phyloP scores from a whole-genome alignment of 2,113 vertebrate genomes.

The Sminthopsis crassicaudata region DNA sequence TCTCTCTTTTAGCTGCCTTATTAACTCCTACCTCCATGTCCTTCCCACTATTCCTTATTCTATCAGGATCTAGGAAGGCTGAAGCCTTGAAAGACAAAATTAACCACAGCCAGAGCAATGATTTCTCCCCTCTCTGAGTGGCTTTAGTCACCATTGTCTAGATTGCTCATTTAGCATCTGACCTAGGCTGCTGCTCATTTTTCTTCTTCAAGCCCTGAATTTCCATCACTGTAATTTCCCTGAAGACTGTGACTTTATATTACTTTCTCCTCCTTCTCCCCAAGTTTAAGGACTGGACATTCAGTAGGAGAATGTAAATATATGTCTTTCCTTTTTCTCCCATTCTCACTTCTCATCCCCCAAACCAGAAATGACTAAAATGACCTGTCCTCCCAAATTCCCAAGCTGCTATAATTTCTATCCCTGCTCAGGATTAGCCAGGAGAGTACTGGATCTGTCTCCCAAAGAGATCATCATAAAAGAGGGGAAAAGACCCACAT shows the following conservation, averaged over 20 bases:
- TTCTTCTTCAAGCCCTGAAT: neutral
- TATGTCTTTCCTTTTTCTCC: neutral
- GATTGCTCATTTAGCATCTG: neutral
- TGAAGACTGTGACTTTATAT: neutral
- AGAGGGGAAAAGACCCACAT: too few relatives aligned
- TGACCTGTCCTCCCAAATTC: neutral
- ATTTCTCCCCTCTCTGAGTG: neutral
- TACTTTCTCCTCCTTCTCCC: neutral
- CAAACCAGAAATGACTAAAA: neutral
- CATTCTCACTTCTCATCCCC: neutral
- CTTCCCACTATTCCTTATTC: neutral
- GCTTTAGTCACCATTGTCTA: neutral
- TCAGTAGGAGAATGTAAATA: neutral
- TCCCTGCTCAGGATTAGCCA: neutral
- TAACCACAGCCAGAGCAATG: neutral
- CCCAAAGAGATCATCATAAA: too few relatives aligned
- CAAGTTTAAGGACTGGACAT: neutral
- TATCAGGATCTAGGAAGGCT: neutral
- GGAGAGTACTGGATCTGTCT: too few relatives aligned
- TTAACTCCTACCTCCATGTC: neutral
- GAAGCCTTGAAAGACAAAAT: neutral
- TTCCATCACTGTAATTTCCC: neutral
- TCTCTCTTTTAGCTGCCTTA: neutral
- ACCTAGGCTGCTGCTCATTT: neutral
- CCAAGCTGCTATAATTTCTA: neutral